phyloP scores from a whole-genome alignment of 2,797 vertebrate species.

The Danio aesculapii region DNA sequence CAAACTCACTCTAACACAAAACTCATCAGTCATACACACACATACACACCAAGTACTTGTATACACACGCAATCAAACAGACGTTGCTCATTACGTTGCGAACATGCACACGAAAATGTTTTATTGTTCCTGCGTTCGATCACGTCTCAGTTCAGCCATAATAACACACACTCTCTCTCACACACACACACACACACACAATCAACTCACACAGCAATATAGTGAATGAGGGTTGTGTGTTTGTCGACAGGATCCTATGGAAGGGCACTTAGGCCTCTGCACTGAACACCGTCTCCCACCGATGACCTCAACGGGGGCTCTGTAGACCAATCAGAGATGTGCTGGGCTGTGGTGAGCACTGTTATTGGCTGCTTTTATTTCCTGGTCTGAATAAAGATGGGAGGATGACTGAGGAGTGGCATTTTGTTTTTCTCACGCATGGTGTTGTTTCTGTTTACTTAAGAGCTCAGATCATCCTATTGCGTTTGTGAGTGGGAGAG shows the following conservation, averaged over 20 bases:
- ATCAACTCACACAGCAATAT: constrained; percentile 49
- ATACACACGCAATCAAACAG: constrained; percentile 33
- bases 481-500: constrained; percentile 99
- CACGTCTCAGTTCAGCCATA: constrained; percentile 33
- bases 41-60: constrained; percentile 38
- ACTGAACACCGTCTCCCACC: constrained; percentile 54
- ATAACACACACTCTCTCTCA: constrained; percentile 22
- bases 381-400: constrained; percentile 63
- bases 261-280: constrained; percentile 59
- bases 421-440: constrained; percentile 70
- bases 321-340: constrained; percentile 48
- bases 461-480: constrained; percentile 95
- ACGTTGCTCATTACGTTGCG: constrained; percentile 42
- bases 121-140: constrained; percentile 39
- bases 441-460: constrained; percentile 62
- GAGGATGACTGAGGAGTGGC: constrained; percentile 86
- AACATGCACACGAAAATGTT: constrained; percentile 51
- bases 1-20: constrained; percentile 31
- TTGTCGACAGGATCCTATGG: constrained; percentile 75
- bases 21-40: constrained; percentile 15
- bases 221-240: constrained; percentile 62
- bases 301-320: constrained; percentile 48
- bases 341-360: constrained; percentile 43
- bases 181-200: constrained; percentile 23
- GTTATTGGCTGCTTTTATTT: constrained; percentile 47